These are phyloP conservation scores for Marmota monax DNA, from an alignment of 2,113 vertebrate genomes.

Conservation along the genomic window DNA sequence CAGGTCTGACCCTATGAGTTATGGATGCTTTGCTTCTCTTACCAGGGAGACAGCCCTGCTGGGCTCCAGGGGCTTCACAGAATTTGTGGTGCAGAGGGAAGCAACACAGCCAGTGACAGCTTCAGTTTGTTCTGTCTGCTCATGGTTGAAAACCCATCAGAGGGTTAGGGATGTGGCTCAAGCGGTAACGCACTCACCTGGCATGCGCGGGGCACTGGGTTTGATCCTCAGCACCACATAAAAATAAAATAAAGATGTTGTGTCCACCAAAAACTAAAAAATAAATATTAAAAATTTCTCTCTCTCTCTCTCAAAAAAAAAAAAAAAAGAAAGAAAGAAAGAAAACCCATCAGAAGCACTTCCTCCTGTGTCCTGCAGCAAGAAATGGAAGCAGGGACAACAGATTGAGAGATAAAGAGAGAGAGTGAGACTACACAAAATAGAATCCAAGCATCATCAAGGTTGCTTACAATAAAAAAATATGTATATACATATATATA, in stretches of 20 bases:
- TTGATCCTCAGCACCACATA: no score
- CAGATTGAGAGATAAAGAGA: background rate
- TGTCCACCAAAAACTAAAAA: no score
- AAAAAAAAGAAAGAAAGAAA: no score
- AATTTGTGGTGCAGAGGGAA: background rate
- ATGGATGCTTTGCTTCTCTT: background rate
- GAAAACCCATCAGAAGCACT: background rate
- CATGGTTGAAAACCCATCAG: background rate
- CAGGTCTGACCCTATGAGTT: background rate
- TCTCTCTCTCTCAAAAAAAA: no score
- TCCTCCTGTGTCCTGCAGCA: background rate
- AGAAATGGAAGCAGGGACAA: background rate
- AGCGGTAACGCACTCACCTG: no score
- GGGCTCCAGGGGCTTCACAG: background rate
- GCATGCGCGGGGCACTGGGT: no score
- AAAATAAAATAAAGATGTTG: no score
- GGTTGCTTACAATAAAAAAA: background rate
- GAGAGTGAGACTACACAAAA: background rate
- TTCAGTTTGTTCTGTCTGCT: background rate
- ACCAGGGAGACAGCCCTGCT: background rate
- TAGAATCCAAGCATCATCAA: background rate
- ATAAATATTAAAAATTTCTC: no score
- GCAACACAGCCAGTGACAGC: background rate
- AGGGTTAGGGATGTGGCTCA: no score
- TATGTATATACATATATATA: no score